A percentile compares a stretch with the other conserved stretches of the same genome.
Evolutionary conservation across 2,113 vertebrate species (phyloP).

Genomic region (Cynocephalus volans): DNA sequence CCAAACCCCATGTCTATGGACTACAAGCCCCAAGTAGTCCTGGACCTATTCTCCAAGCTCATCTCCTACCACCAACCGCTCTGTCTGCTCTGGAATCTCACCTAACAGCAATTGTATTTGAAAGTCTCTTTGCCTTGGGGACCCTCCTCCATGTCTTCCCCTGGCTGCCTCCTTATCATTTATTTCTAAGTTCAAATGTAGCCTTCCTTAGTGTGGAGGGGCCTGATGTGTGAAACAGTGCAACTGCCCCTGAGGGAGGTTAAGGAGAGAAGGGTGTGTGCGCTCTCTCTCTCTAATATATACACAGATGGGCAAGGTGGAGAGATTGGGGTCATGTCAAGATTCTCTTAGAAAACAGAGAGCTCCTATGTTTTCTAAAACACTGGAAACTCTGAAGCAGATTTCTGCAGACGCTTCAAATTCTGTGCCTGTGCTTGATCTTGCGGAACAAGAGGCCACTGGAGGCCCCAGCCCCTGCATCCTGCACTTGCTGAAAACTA

Average conservation of each 20-base stretch:
- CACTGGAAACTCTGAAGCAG: neutral
- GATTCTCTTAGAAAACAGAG: neutral
- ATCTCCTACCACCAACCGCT: neutral
- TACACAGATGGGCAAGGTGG: too few species aligned
- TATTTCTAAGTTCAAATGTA: neutral
- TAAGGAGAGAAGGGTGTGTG: neutral
- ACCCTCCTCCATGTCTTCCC: neutral
- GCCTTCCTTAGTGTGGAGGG: neutral
- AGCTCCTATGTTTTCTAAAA: neutral
- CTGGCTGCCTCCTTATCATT: neutral
- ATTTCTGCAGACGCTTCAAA: neutral
- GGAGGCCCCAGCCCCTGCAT: neutral
- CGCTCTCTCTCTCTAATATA: neutral
- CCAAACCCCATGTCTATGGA: neutral
- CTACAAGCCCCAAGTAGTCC: neutral
- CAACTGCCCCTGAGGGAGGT: neutral
- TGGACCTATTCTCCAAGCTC: neutral
- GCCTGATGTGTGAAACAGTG: neutral
- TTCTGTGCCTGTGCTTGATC: neutral
- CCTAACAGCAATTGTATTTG: neutral
- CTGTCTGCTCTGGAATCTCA: neutral
- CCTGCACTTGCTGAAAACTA: fast-evolving
- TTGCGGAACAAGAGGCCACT: neutral
- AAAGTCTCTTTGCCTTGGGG: neutral
- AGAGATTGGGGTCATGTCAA: too few species aligned